Percentiles rank a stretch among this genome's conserved stretches.
Conservation (phyloP, 2,888 invertebrate species). For the Embidobia sp. region DNA sequence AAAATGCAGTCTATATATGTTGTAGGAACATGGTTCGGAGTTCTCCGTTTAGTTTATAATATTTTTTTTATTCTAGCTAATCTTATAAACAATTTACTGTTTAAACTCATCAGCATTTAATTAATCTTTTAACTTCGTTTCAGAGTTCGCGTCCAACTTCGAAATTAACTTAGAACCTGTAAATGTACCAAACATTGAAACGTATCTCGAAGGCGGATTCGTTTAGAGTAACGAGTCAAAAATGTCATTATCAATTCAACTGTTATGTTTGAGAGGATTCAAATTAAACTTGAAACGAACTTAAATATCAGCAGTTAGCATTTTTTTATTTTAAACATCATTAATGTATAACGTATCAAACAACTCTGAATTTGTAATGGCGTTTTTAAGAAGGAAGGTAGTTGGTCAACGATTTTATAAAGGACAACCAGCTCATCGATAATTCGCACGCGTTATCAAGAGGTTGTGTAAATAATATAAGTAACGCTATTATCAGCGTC, state of each 20-base stretch:
- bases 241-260: neutral
- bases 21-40: too few relatives aligned
- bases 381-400: too few relatives aligned
- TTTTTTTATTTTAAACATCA: too few relatives aligned
- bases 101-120: slow-evolving; percentile 5
- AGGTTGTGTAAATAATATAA: slow-evolving; percentile 70
- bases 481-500: slow-evolving; percentile 66
- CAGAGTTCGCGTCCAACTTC: slow-evolving; percentile 11
- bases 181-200: slow-evolving; percentile 21
- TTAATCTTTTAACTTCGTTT: slow-evolving; percentile 19
- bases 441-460: slow-evolving; percentile 60
- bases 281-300: too few relatives aligned
- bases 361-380: too few relatives aligned
- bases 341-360: too few relatives aligned
- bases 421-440: slow-evolving; percentile 56
- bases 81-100: slow-evolving; percentile 19
- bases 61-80: too few relatives aligned
- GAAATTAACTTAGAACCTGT: slow-evolving; percentile 20
- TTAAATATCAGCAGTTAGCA: too few relatives aligned
- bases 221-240: neutral
- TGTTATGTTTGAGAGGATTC: too few relatives aligned
- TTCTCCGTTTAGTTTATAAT: too few relatives aligned
- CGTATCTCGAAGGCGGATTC: slow-evolving; percentile 9
- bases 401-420: slow-evolving; percentile 1
- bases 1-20: too few relatives aligned